phyloP scores from a whole-genome alignment of 2,888 invertebrate genomes.

The Tholera decimalis region DNA sequence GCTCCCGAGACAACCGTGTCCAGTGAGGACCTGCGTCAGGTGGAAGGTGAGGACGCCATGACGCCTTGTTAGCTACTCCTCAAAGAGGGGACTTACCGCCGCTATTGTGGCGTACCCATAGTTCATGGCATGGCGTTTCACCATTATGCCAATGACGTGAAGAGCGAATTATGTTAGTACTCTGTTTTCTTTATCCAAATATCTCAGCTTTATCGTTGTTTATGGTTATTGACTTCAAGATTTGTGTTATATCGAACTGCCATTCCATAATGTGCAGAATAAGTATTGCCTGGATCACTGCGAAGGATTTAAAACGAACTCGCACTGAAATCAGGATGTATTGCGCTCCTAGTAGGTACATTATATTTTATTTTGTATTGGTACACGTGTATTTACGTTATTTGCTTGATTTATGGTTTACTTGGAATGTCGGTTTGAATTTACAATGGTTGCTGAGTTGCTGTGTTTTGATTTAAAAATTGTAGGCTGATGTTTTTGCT shows the following conservation, averaged over 20 bases:
- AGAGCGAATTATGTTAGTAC: slow-evolving; percentile 54
- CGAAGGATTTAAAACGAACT: slow-evolving; percentile 35
- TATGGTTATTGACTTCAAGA: slow-evolving; percentile 60
- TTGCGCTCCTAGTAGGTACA: slow-evolving; percentile 15
- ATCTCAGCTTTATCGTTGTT: slow-evolving; percentile 57
- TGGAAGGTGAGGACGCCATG: too few relatives aligned
- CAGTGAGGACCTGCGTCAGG: too few relatives aligned
- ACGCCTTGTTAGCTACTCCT: too few relatives aligned
- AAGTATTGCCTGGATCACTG: slow-evolving; percentile 46
- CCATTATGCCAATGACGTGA: slow-evolving; percentile 44
- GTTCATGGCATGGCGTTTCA: slow-evolving; percentile 6
- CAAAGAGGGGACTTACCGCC: too few relatives aligned
- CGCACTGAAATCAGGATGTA: slow-evolving; percentile 42
- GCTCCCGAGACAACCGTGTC: too few relatives aligned
- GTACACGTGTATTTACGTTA: slow-evolving; percentile 30
- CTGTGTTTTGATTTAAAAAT: background rate
- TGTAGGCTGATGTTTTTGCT: background rate
- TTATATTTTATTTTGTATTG: slow-evolving; percentile 37
- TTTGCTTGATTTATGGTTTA: slow-evolving; percentile 17
- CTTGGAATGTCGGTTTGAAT: slow-evolving; percentile 13
- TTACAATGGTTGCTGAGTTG: background rate
- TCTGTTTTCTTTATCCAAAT: slow-evolving; percentile 58
- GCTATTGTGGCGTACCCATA: too few relatives aligned
- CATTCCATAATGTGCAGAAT: slow-evolving; percentile 46
- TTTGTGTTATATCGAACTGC: slow-evolving; percentile 49